Evolutionary conservation across 1,140 invertebrate species (phyloP), one percentile per base, ranked within the genome.

Genomic region (Ips typographus): DNA sequence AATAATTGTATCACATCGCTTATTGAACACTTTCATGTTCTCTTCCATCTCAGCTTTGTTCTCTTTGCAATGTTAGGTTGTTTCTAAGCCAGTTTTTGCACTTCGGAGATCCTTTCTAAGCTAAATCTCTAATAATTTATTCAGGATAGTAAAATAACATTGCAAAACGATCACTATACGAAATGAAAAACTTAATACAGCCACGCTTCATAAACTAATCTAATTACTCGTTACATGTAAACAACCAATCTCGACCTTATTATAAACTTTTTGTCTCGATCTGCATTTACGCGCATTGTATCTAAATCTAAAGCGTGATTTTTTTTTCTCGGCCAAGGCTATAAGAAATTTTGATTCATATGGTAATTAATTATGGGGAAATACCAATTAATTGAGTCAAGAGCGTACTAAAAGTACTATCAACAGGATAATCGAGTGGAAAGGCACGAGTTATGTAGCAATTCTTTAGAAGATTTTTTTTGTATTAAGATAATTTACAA

Each of bases 171-270:
- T 52, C 3, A 53, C 4, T n/a, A 7, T 8, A 51, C 5, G 8
- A 63, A 7, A 22, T 2, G 22, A 63, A 63, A 61, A 63, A 63
- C 43, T 22, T 63, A 63, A 63, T 63, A 40, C n/a, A 44, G 44
- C 36, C 40, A 63, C 61, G 61, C 61, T 63, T 63, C 61, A 63
- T 52, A 63, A 63, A 63, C 6, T 63, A 63, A 63, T 63, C 61
- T 63, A 63, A 63, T 63, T 63, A 63, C 36, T 52, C 4, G 47
- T 36, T 63, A 63, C 61, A 63, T 63, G 61, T 49, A 63, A 63
- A 51, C 43, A 43, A 41, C 40, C 36, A 40, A 59, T 59, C 57
- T 5, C 40, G 57, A 59, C 57, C 57, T 59, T 59, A 59, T 43
- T 8, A 4, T 49, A 40, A 40, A 8, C 38, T 44, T 63, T 63